Conservation (phyloP, 2,888 invertebrate genomes). For the Tetragonula carbonaria region DNA sequence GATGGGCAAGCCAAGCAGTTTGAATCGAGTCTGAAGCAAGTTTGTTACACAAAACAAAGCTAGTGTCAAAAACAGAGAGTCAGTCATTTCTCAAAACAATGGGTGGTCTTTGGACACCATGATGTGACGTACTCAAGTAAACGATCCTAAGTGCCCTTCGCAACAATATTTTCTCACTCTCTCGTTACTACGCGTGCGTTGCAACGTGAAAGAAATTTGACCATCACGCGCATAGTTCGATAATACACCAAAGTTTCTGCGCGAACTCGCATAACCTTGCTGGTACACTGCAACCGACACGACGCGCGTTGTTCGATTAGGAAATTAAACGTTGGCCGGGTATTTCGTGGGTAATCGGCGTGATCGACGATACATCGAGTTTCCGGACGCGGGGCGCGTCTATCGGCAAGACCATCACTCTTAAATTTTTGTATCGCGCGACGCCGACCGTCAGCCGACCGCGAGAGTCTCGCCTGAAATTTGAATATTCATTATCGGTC, state of each 20-base stretch:
- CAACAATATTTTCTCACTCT: too few species aligned
- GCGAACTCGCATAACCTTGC: not conserved
- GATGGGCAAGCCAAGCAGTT: too few species aligned
- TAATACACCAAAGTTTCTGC: not conserved
- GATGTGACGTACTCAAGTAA: too few species aligned
- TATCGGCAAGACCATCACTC: slow-evolving; percentile 32
- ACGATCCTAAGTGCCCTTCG: too few species aligned
- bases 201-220: too few species aligned
- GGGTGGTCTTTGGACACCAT: too few species aligned
- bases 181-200: too few species aligned
- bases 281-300: not conserved
- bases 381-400: not conserved
- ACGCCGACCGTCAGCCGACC: not conserved
- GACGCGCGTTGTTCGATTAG: not conserved
- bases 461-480: slow-evolving; percentile 27
- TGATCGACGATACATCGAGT: slow-evolving; percentile 6
- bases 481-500: slow-evolving; percentile 59
- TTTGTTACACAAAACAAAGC: too few species aligned
- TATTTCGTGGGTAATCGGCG: not conserved
- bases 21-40: too few species aligned
- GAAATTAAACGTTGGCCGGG: not conserved
- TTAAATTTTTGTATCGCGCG: slow-evolving; percentile 36
- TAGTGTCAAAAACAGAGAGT: too few species aligned
- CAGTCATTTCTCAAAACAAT: too few species aligned
- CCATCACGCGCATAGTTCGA: not conserved